Evolutionary conservation across 1,140 invertebrate genomes (phyloP).

Genomic region (Odontomachus brunneus): DNA sequence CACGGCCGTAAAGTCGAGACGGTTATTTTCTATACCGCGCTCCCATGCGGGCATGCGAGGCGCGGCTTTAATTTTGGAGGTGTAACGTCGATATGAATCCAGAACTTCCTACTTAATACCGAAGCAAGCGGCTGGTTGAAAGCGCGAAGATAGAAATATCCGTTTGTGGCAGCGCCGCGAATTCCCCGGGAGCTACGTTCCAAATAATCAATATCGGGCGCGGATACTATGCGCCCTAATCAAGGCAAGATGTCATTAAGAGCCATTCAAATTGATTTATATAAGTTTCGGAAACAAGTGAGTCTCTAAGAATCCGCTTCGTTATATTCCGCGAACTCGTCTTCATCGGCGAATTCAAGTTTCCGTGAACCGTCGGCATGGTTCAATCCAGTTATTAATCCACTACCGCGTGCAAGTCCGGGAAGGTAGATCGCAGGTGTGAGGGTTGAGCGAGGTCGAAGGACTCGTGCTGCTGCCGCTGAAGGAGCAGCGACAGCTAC

Average conservation of each 20-base stretch:
- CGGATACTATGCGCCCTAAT: not conserved
- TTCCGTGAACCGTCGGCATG: conserved; percentile 11
- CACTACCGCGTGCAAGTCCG: conserved; percentile 16
- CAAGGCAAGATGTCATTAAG: conserved; percentile 1
- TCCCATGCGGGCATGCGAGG: not conserved
- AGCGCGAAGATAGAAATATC: not conserved
- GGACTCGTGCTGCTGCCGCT: not conserved
- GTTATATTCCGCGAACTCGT: conserved; percentile 30
- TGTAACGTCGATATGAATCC: conserved; percentile 11
- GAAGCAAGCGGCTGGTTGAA: not conserved
- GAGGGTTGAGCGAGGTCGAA: not conserved
- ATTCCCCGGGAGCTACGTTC: not conserved
- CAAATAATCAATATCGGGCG: conserved; percentile 7
- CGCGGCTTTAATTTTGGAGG: conserved; percentile 14
- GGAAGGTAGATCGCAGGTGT: conserved; percentile 29
- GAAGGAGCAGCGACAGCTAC: conserved; percentile 5
- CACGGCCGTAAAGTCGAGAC: not conserved
- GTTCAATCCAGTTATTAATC: conserved; percentile 31
- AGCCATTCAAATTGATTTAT: conserved; percentile 14
- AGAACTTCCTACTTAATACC: conserved; percentile 18
- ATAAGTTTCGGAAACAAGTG: conserved; percentile 3
- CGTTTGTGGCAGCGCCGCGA: not conserved
- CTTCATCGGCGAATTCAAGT: conserved; percentile 25
- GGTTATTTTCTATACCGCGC: not conserved
- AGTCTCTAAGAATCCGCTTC: not conserved